Conservation (phyloP, 2,888 invertebrate genomes). For the Venusia cambrica region DNA sequence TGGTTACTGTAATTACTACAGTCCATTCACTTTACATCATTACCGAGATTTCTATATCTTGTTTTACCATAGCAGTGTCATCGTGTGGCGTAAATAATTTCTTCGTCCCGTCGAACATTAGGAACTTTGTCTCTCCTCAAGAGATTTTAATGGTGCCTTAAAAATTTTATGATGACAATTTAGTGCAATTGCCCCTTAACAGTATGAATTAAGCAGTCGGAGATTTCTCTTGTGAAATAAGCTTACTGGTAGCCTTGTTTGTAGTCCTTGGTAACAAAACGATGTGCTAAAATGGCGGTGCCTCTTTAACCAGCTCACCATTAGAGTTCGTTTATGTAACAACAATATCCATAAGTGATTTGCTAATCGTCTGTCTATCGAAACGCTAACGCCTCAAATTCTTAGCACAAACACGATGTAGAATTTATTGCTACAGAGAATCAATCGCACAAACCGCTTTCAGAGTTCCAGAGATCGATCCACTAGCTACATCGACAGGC, state of each 20-base stretch:
- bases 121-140: constrained; percentile 62
- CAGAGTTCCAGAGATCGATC: constrained; percentile 65
- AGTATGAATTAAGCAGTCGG: constrained; percentile 40
- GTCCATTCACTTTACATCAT: constrained; percentile 76
- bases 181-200: constrained; percentile 50
- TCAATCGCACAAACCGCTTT: constrained; percentile 70
- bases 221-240: constrained; percentile 33
- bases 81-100: constrained; percentile 77
- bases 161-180: constrained; percentile 63
- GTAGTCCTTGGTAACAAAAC: constrained; percentile 52
- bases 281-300: constrained; percentile 61
- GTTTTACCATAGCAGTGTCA: constrained; percentile 60
- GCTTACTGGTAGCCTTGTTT: constrained; percentile 35
- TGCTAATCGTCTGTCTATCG: constrained; percentile 66
- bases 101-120: constrained; percentile 66
- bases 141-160: constrained; percentile 62
- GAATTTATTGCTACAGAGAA: constrained; percentile 63
- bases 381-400: constrained; percentile 70
- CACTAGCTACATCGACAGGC: constrained; percentile 57
- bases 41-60: constrained; percentile 72
- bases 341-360: constrained; percentile 63
- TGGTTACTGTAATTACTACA: constrained; percentile 68
- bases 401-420: constrained; percentile 61
- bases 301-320: constrained; percentile 48
- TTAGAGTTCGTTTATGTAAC: constrained; percentile 64